A percentile compares a stretch with the other conserved stretches of the same genome.
These are phyloP conservation scores for Ondatra zibethicus DNA, from an alignment of 2,113 vertebrate species.

Conservation along the genomic window DNA sequence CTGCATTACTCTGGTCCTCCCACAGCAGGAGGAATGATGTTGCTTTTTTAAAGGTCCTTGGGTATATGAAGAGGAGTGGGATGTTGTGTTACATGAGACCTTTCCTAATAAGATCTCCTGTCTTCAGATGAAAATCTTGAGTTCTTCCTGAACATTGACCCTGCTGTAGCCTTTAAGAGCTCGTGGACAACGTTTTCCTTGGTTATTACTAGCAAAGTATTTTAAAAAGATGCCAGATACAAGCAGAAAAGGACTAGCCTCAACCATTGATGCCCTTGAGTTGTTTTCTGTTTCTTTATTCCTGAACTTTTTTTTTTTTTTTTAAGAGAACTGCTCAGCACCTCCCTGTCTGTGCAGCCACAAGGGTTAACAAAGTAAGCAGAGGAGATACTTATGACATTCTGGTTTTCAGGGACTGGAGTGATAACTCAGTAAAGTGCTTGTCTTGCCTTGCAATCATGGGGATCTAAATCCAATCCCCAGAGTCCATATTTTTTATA, in stretches of 20 bases:
- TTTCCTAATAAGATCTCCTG: neutral
- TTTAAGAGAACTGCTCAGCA: neutral
- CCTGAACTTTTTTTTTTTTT: neutral
- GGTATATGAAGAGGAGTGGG: neutral
- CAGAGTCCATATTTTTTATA: neutral
- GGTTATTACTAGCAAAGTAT: constrained; percentile 9
- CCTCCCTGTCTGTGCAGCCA: neutral
- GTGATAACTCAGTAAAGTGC: neutral
- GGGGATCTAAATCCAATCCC: neutral
- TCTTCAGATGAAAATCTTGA: constrained; percentile 27
- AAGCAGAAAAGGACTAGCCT: neutral
- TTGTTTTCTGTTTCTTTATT: constrained; percentile 1
- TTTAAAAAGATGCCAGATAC: constrained; percentile 7
- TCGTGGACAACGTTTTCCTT: constrained; percentile 1
- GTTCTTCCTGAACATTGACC: constrained; percentile 8
- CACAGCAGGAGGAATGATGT: neutral
- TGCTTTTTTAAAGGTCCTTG: neutral
- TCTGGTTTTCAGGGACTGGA: neutral
- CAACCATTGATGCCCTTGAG: neutral
- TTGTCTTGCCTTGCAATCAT: neutral
- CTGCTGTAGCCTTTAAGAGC: constrained; percentile 12
- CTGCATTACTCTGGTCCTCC: neutral
- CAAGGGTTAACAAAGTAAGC: neutral
- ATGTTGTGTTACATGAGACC: neutral
- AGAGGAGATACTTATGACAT: neutral